Conservation (phyloP, 2,888 invertebrate genomes). For the Monoplex corrugatus region DNA sequence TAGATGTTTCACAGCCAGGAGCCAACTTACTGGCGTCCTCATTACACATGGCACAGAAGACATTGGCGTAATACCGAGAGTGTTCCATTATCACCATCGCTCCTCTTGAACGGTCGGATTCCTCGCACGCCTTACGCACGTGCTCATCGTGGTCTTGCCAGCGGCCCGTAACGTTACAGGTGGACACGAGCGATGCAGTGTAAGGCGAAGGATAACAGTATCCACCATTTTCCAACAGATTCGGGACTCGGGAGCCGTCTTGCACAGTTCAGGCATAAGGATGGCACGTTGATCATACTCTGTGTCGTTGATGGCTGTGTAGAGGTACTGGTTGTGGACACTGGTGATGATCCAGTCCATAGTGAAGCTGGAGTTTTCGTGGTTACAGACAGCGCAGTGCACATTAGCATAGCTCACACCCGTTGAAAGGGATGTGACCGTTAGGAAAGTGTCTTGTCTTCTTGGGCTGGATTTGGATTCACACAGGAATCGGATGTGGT, state of each 20-base stretch:
- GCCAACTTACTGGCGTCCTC: neutral
- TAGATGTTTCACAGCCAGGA: too few relatives aligned
- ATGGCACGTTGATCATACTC: slow-evolving; percentile 6
- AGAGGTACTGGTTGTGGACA: slow-evolving; percentile 3
- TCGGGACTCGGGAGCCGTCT: too few relatives aligned
- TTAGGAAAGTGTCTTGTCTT: neutral
- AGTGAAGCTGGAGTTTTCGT: neutral
- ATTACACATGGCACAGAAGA: slow-evolving; percentile 35
- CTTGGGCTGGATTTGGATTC: neutral
- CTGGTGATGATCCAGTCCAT: neutral
- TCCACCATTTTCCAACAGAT: neutral
- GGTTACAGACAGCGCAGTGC: neutral
- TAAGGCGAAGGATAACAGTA: neutral
- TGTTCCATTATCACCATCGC: neutral
- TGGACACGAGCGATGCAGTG: neutral
- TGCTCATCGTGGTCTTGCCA: neutral
- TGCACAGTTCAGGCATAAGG: neutral
- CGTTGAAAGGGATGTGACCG: neutral
- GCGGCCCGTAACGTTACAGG: neutral
- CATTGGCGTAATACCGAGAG: neutral
- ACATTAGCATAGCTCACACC: neutral
- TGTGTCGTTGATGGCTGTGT: slow-evolving; percentile 11
- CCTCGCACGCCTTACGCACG: slow-evolving; percentile 6
- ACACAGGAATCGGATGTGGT: neutral
- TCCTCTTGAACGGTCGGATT: slow-evolving; percentile 22